These are phyloP conservation scores for Callocephalon fimbriatum DNA, from an alignment of 2,113 vertebrate genomes.

Conservation along the genomic window DNA sequence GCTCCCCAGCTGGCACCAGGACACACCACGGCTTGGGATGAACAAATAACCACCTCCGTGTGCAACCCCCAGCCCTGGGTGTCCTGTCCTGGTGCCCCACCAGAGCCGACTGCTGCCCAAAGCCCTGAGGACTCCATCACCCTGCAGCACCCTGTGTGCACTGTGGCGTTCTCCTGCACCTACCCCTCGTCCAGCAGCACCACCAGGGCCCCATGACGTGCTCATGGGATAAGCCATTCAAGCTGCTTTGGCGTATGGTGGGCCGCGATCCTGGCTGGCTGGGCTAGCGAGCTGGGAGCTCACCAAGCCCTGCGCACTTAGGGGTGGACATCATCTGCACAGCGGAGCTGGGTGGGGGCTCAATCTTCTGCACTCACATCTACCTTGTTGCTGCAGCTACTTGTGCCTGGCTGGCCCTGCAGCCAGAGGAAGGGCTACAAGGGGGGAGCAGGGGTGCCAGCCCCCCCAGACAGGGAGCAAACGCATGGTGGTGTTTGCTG, in stretches of 20 bases:
- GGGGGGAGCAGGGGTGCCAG: background rate
- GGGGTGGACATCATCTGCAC: fast-evolving
- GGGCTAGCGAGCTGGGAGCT: background rate
- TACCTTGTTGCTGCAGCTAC: background rate
- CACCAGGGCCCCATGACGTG: background rate
- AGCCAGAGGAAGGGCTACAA: background rate
- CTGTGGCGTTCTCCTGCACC: fast-evolving
- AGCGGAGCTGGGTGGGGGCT: fast-evolving
- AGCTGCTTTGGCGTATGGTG: background rate
- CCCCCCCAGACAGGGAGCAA: fast-evolving
- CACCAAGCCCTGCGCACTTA: fast-evolving
- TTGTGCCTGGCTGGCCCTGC: background rate
- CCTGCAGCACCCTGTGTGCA: fast-evolving
- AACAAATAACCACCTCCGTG: fast-evolving
- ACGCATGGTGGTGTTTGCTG: fast-evolving
- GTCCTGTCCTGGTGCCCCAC: too few species aligned
- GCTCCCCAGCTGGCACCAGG: background rate
- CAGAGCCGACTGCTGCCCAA: background rate
- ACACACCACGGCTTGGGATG: fast-evolving
- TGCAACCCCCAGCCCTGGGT: fast-evolving
- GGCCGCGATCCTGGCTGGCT: fast-evolving
- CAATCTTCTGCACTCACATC: fast-evolving
- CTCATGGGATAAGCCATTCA: background rate
- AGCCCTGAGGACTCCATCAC: fast-evolving
- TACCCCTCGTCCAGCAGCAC: too few species aligned